Percentiles rank a stretch among this genome's conserved stretches.
Conservation (phyloP, 2,888 invertebrate genomes). For the Cephus pulcher region DNA sequence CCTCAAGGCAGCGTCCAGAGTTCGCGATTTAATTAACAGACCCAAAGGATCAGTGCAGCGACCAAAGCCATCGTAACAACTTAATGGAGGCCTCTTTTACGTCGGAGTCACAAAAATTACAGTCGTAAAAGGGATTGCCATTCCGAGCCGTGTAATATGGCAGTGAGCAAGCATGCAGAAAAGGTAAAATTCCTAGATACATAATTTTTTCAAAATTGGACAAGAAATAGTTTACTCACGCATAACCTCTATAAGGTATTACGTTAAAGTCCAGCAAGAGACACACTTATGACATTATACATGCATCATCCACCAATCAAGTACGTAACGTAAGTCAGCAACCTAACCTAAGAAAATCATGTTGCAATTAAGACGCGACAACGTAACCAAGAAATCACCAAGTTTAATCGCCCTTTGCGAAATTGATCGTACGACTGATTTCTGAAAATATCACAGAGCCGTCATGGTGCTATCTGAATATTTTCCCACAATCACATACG, state of each 20-base stretch:
- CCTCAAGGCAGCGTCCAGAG: neutral
- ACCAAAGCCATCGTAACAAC: slow-evolving; percentile 28
- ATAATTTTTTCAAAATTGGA: no score
- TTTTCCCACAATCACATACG: slow-evolving; percentile 1
- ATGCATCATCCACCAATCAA: neutral
- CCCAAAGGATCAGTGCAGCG: slow-evolving; percentile 12
- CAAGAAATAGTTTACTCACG: no score
- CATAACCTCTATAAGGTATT: no score
- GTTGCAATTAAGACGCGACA: slow-evolving; percentile 13
- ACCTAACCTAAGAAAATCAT: slow-evolving; percentile 9
- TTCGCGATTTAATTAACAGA: slow-evolving; percentile 9
- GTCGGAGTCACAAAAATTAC: slow-evolving; percentile 5
- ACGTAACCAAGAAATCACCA: slow-evolving; percentile 8
- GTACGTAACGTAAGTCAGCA: neutral
- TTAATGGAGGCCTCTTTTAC: slow-evolving; percentile 24
- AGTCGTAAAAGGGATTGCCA: neutral
- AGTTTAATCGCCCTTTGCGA: slow-evolving; percentile 23
- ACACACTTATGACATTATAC: no score
- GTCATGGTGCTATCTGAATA: neutral
- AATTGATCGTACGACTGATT: slow-evolving; percentile 14
- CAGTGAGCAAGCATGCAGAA: neutral
- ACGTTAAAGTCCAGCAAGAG: no score
- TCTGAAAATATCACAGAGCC: neutral
- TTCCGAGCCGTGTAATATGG: neutral
- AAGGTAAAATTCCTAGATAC: neutral